A percentile compares a stretch with the other conserved stretches of the same genome.
These are phyloP conservation scores for Orius insidiosus DNA, from an alignment of 1,140 invertebrate species.

Conservation along the genomic window DNA sequence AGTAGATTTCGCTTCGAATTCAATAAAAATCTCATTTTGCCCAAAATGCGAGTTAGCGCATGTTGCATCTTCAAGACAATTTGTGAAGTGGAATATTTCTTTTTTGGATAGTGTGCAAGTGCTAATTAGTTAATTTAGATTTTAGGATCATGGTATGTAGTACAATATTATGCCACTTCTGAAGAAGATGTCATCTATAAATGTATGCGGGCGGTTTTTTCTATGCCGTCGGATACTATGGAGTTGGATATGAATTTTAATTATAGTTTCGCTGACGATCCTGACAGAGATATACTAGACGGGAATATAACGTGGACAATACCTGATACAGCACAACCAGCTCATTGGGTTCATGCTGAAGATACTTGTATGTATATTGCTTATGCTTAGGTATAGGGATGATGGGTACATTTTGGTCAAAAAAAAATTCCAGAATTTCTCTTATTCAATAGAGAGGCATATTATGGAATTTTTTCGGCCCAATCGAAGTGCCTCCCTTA, in stretches of 20 bases:
- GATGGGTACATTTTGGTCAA: too few relatives aligned
- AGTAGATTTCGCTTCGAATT: too few relatives aligned
- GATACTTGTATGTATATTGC: slow-evolving; percentile 66
- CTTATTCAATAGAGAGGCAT: too few relatives aligned
- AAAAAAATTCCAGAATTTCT: too few relatives aligned
- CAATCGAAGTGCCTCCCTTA: too few relatives aligned
- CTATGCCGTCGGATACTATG: slow-evolving; percentile 27
- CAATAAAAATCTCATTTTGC: too few relatives aligned
- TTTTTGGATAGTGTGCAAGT: too few relatives aligned
- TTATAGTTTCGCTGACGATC: slow-evolving; percentile 66
- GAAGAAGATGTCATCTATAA: slow-evolving; percentile 64
- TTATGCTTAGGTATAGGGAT: too few relatives aligned
- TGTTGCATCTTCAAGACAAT: too few relatives aligned
- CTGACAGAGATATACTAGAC: slow-evolving; percentile 51
- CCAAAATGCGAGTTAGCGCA: too few relatives aligned
- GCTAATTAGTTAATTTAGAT: slow-evolving; percentile 31
- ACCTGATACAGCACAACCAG: slow-evolving; percentile 45
- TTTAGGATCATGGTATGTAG: slow-evolving; percentile 61
- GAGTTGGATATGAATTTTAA: slow-evolving; percentile 71
- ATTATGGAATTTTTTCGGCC: too few relatives aligned
- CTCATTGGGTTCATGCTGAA: slow-evolving; percentile 71
- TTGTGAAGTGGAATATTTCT: too few relatives aligned
- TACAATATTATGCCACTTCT: slow-evolving; percentile 71
- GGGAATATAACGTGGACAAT: slow-evolving; percentile 76
- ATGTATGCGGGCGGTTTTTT: slow-evolving; percentile 65